Conservation (phyloP, 64 coral and sea anemone genomes). For the Porites australiensis region DNA sequence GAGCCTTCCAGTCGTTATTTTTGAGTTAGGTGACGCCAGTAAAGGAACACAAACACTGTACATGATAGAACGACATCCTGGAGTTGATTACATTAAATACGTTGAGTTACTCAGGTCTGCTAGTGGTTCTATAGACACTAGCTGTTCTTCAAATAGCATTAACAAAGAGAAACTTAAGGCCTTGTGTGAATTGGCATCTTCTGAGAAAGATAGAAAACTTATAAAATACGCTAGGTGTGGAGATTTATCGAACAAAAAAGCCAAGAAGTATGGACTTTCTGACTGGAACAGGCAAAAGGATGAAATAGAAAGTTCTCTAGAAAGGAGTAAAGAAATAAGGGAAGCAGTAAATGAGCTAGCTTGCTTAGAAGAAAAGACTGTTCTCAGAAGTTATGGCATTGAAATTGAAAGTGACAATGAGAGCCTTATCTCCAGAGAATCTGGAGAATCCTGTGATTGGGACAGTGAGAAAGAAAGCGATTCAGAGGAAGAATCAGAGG, state of each 20-base stretch:
- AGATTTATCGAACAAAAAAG: conserved; percentile 1
- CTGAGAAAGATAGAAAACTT: conserved; percentile 12
- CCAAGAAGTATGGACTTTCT: conserved; percentile 3
- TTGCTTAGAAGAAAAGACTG: conserved; percentile 8
- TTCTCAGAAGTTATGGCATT: conserved; percentile 18
- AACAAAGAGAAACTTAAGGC: conserved; percentile 14
- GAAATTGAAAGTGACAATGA: conserved; percentile 24
- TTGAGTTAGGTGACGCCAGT: conserved; percentile 13
- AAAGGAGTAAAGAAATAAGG: conserved; percentile 16
- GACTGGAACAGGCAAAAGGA: conserved; percentile 26
- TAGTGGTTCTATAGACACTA: neutral
- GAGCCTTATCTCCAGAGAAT: conserved; percentile 1
- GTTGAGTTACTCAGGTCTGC: conserved; percentile 14
- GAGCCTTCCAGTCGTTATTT: conserved; percentile 4
- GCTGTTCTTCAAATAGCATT: conserved; percentile 23
- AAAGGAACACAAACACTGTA: conserved; percentile 3
- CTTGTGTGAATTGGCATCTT: conserved; percentile 15
- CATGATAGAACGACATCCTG: conserved; percentile 5
- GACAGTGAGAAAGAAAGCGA: conserved; percentile 13
- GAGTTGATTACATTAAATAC: conserved; percentile 19
- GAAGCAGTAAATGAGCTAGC: conserved; percentile 8
- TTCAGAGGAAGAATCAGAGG: conserved; percentile 25
- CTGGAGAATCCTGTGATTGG: conserved; percentile 15
- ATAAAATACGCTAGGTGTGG: neutral
- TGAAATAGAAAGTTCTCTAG: conserved; percentile 14